Evolutionary conservation across 1,140 invertebrate genomes (phyloP).

Genomic region (Lepidurus packardi): DNA sequence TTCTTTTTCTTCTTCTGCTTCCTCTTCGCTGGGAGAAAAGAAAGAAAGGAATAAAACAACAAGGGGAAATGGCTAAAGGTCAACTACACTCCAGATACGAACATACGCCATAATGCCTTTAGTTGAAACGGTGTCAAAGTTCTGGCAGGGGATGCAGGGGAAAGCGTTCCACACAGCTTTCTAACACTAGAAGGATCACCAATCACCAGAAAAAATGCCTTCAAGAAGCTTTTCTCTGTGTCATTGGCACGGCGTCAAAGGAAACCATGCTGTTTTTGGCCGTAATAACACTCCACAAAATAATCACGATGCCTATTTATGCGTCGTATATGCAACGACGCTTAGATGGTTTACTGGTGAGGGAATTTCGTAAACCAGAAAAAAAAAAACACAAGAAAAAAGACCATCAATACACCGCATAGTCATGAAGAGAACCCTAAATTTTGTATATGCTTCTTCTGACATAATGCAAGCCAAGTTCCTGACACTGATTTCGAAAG

Average conservation of each 20-base stretch:
- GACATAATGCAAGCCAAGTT: no score
- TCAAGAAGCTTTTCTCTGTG: not conserved
- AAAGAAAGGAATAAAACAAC: not conserved
- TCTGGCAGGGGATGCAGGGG: not conserved
- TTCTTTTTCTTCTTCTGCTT: not conserved
- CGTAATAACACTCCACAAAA: not conserved
- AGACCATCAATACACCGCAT: no score
- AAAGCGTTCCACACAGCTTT: not conserved
- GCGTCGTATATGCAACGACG: no score
- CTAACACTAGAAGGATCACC: not conserved
- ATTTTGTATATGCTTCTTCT: no score
- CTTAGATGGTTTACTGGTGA: no score
- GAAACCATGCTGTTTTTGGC: not conserved
- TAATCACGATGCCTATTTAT: no score
- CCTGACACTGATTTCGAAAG: no score
- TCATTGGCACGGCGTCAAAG: not conserved
- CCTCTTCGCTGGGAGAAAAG: not conserved
- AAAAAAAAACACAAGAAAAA: no score
- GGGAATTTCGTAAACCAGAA: no score
- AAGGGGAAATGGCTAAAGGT: not conserved
- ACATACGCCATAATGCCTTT: not conserved
- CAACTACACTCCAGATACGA: not conserved
- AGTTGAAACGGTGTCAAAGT: slow-evolving; percentile 2
- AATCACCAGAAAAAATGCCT: not conserved
- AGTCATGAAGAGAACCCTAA: no score